phyloP scores from a whole-genome alignment of 2,113 vertebrate genomes.

The Eleginops maclovinus region DNA sequence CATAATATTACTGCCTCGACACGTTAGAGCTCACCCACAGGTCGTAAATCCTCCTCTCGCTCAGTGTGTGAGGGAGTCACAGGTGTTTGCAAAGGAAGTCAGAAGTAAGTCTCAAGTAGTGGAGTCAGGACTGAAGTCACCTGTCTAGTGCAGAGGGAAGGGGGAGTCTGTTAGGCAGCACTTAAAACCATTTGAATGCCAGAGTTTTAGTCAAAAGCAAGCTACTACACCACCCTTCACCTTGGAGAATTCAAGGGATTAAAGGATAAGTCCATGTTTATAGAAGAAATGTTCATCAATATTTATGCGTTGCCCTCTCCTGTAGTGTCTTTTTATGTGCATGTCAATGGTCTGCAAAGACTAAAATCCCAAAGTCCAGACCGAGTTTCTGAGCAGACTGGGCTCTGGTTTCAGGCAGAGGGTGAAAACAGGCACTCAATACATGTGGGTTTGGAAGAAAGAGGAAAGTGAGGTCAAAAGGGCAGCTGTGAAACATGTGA shows the following conservation, averaged over 20 bases:
- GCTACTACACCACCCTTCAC: neutral
- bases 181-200: too few relatives aligned
- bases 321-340: too few relatives aligned
- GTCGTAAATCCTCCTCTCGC: slow-evolving; percentile 40
- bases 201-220: neutral
- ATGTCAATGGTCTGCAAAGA: too few relatives aligned
- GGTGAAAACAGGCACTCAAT: neutral
- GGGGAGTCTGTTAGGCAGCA: too few relatives aligned
- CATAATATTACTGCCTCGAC: slow-evolving; percentile 58
- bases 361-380: too few relatives aligned
- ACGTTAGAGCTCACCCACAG: slow-evolving; percentile 52
- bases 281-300: neutral
- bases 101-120: neutral
- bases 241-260: neutral
- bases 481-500: neutral
- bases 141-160: neutral
- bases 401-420: too few relatives aligned
- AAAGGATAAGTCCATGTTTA: neutral
- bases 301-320: too few relatives aligned
- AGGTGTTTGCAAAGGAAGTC: neutral
- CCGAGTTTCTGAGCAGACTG: too few relatives aligned
- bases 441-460: slow-evolving; percentile 1
- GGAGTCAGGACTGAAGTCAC: neutral
- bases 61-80: neutral
- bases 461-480: slow-evolving; percentile 27